Percentiles rank a stretch among this genome's conserved stretches.
These are phyloP conservation scores for Eunapius fragilis DNA, from an alignment of 37 sponge, comb jelly and placozoan genomes.

Conservation along the genomic window DNA sequence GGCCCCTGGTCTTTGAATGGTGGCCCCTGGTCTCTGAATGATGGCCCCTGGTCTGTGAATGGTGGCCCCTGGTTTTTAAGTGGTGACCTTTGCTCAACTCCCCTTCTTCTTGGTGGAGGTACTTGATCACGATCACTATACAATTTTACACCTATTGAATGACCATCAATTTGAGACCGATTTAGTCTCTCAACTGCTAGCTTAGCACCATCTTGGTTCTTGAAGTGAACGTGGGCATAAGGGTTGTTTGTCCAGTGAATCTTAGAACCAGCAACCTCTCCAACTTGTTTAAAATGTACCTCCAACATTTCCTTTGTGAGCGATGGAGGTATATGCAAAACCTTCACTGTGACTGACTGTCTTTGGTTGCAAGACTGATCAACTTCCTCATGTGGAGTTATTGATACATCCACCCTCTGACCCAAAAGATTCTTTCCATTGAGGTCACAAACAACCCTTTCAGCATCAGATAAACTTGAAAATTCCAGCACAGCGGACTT, in stretches of 20 bases:
- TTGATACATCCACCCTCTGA: not conserved
- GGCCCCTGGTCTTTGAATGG: not conserved
- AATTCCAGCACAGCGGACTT: slow-evolving; percentile 4
- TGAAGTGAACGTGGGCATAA: slow-evolving; percentile 29
- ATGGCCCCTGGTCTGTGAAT: not conserved
- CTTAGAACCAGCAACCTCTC: slow-evolving; percentile 16
- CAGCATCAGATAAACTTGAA: slow-evolving; percentile 14
- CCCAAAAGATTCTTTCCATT: slow-evolving; percentile 30
- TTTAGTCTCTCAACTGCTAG: slow-evolving; percentile 22
- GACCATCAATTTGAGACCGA: slow-evolving; percentile 1
- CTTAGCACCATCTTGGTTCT: not conserved
- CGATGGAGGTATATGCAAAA: slow-evolving; percentile 12
- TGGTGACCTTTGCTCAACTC: not conserved
- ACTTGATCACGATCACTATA: not conserved
- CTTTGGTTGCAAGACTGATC: not conserved
- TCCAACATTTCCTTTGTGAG: not conserved
- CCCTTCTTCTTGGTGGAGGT: not conserved
- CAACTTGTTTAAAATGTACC: slow-evolving; percentile 5
- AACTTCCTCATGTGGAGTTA: not conserved
- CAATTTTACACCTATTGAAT: slow-evolving; percentile 4
- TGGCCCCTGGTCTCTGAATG: not conserved
- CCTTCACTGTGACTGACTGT: slow-evolving; percentile 21
- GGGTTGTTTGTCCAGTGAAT: not conserved
- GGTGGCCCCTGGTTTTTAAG: not conserved
- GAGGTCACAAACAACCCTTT: not conserved